Base-by-base conservation (phyloP, 1,140 invertebrate genomes). In the Dreissena polymorpha region DNA sequence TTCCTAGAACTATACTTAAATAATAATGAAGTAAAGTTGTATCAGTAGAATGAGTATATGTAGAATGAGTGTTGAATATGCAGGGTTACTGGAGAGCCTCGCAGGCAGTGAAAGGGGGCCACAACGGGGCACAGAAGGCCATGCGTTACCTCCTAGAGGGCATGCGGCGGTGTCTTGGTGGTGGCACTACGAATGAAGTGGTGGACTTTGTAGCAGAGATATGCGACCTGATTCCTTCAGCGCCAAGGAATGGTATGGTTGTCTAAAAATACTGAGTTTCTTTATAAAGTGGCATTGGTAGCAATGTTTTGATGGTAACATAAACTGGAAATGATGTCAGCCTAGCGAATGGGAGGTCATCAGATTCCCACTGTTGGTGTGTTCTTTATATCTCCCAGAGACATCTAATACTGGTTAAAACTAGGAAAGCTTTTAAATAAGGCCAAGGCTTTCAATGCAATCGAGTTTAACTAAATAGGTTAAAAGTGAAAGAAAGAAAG, bases 81-180 rank as follows among this genome's bases (percentile, higher is more conserved):
- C 55, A 78, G 76, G 76, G 76, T 10, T 78, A 69, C 23, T 78
- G 76, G 76, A 51, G 76, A 64, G 64, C 39, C 10, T 27, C 39
- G 16, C 49, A 78, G 29, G 76, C 76, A 13, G 76, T 78, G 10
- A 78, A 78, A 49, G 76, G 65, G n/a, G 67, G 76, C 23, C 27
- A 78, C 16, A 55, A 78, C n/a, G 64, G 76, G 21, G 53, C 69
- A 55, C 0, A 69, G 29, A 68, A 27, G 29, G 64, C 76, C 12
- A 27, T 70, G 51, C 64, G n/a, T 0, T 69, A 78, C 65, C 50
- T 78, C 27, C 5, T 69, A 25, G 50, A 68, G 5, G 76, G 76
- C n/a, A n/a, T 78, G 14, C 49, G n/a, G 25, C 21, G 21, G 14
- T 27, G 57, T 23, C 57, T 65, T 7, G 8, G 0, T n/a, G 57